A percentile compares a stretch with the other conserved stretches of the same genome.
These are phyloP conservation scores for Lepidurus apus DNA, from an alignment of 1,140 invertebrate genomes.

Conservation along the genomic window DNA sequence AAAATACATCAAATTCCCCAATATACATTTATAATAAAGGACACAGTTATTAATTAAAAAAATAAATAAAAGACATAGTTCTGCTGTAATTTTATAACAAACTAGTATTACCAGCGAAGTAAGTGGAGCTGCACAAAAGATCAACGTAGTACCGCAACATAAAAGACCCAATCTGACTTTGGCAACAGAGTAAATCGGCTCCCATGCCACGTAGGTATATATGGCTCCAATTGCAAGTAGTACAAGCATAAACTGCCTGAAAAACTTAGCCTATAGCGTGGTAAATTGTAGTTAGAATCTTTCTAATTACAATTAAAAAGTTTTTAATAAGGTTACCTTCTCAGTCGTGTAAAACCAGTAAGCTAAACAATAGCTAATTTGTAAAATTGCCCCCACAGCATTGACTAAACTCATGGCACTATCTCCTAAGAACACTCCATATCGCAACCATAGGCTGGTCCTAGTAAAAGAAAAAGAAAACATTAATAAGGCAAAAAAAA, in stretches of 20 bases:
- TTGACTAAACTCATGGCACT: constrained; percentile 62
- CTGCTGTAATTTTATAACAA: not conserved
- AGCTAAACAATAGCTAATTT: constrained; percentile 56
- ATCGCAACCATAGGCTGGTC: constrained; percentile 62
- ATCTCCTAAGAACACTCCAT: constrained; percentile 61
- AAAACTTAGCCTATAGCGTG: constrained; percentile 37
- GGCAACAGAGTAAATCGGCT: constrained; percentile 36
- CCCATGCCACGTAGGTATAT: constrained; percentile 36
- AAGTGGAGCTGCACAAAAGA: constrained; percentile 72
- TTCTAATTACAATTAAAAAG: not conserved
- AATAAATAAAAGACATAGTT: not conserved
- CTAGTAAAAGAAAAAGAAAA: constrained; percentile 44
- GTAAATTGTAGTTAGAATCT: constrained; percentile 27
- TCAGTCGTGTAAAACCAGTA: constrained; percentile 59
- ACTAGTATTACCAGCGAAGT: constrained; percentile 55
- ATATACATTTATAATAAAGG: not conserved
- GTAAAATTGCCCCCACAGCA: constrained; percentile 57
- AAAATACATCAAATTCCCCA: not conserved
- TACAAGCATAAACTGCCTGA: constrained; percentile 38
- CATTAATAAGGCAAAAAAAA: not conserved
- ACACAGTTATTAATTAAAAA: constrained; percentile 9
- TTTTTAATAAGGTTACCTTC: constrained; percentile 46
- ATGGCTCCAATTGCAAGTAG: constrained; percentile 36
- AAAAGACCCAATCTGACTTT: constrained; percentile 53
- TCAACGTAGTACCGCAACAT: constrained; percentile 62